These are phyloP conservation scores for Melanotaenia maccullochi DNA, from an alignment of 2,797 vertebrate species.

Conservation along the genomic window DNA sequence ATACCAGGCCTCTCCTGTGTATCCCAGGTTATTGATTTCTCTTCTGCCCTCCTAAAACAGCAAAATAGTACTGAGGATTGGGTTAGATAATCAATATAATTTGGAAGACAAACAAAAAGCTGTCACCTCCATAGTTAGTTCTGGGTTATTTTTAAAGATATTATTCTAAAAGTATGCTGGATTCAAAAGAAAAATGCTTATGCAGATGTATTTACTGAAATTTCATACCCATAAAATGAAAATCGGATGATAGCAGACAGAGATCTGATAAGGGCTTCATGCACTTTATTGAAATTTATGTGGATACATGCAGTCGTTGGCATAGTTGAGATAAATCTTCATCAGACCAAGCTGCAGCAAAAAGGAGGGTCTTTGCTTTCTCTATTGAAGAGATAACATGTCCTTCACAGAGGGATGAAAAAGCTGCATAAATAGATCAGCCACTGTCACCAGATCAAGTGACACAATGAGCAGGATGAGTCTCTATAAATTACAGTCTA, in stretches of 20 bases:
- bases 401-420: conserved; percentile 64
- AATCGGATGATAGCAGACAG: not conserved
- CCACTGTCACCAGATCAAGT: conserved; percentile 68
- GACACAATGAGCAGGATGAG: conserved; percentile 60
- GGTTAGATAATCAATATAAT: conserved; percentile 66
- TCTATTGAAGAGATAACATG: conserved; percentile 40
- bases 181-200: not conserved
- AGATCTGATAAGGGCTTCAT: not conserved
- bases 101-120: conserved; percentile 60
- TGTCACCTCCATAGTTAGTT: conserved; percentile 4
- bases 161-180: not conserved
- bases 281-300: not conserved
- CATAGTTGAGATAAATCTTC: conserved; percentile 20
- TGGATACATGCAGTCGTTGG: conserved; percentile 7
- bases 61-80: conserved; percentile 46
- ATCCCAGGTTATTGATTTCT: conserved; percentile 73
- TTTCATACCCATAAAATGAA: not conserved
- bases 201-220: not conserved
- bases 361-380: conserved; percentile 21
- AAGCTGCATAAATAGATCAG: conserved; percentile 67
- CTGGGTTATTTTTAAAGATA: not conserved
- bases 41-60: conserved; percentile 53
- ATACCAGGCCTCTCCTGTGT: conserved; percentile 59
- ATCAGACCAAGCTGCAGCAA: conserved; percentile 24
- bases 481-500: conserved; percentile 63